A percentile compares a stretch with the other conserved stretches of the same genome.
Evolutionary conservation across 2,797 vertebrate genomes (phyloP).

Genomic region (Onychomys leucogaster): DNA sequence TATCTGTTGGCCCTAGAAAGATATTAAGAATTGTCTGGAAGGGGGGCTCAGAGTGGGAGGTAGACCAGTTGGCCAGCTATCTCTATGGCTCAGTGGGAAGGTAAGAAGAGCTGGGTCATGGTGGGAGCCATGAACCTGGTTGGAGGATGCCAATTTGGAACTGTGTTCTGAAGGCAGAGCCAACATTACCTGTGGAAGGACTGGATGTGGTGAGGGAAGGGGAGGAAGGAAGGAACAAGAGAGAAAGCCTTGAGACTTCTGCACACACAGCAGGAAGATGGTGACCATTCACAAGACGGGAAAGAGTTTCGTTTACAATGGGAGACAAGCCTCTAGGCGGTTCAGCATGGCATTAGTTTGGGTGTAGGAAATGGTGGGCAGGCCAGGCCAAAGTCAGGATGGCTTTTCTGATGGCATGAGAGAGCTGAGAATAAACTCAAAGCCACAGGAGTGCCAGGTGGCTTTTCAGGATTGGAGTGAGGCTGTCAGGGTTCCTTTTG

Average conservation of each 20-base stretch:
- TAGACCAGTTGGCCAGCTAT: constrained; percentile 11
- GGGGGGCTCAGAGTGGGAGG: background rate
- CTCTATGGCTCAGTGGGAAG: background rate
- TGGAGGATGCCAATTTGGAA: background rate
- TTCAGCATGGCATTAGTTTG: background rate
- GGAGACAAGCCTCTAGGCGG: background rate
- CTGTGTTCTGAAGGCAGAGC: background rate
- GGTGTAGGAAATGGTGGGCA: background rate
- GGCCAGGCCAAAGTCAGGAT: background rate
- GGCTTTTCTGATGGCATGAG: background rate
- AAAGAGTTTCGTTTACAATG: background rate
- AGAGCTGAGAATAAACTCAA: background rate
- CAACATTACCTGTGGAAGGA: background rate
- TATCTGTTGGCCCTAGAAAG: background rate
- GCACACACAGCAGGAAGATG: background rate
- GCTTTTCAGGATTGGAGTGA: background rate
- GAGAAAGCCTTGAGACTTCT: background rate
- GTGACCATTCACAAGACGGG: background rate
- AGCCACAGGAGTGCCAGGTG: background rate
- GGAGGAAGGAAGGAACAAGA: background rate
- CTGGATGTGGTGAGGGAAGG: background rate
- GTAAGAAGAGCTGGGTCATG: background rate
- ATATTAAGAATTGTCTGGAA: background rate
- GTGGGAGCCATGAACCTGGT: no score
- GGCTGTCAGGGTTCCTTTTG: background rate